These are phyloP conservation scores for Andrena hattorfiana DNA, from an alignment of 2,888 invertebrate genomes.

Conservation along the genomic window DNA sequence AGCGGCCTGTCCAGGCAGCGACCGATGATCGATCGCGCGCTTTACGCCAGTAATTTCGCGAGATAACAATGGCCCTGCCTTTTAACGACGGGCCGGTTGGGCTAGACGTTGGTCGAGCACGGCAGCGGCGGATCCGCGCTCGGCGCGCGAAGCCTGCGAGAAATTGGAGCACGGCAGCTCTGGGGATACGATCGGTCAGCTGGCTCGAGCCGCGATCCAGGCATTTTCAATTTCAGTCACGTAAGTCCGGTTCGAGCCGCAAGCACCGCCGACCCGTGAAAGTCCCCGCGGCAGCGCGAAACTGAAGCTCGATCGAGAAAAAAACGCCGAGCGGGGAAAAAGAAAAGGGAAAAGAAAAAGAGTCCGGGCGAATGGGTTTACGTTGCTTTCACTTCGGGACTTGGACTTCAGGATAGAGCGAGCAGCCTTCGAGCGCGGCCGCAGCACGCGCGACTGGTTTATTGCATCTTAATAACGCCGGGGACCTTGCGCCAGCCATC, in stretches of 20 bases:
- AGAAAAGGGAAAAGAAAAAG: conserved; percentile 37
- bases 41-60: conserved; percentile 43
- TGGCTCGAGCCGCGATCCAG: not conserved
- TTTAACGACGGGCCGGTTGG: conserved; percentile 18
- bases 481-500: conserved; percentile 46
- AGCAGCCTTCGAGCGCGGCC: conserved; percentile 45
- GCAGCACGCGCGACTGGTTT: conserved; percentile 55
- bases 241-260: conserved; percentile 11
- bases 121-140: not conserved
- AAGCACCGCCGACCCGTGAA: conserved; percentile 55
- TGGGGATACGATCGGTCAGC: not conserved
- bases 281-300: conserved; percentile 56
- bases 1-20: conserved; percentile 18
- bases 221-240: conserved; percentile 36
- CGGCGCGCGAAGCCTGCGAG: not conserved
- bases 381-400: conserved; percentile 63
- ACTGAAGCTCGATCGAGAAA: conserved; percentile 35
- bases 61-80: conserved; percentile 36
- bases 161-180: not conserved
- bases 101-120: not conserved
- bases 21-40: conserved; percentile 48
- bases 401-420: conserved; percentile 34
- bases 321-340: not conserved
- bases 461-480: conserved; percentile 54
- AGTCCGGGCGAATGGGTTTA: conserved; percentile 47